phyloP scores from a whole-genome alignment of 1,140 invertebrate genomes.

The Drosophila trapezifrons region DNA sequence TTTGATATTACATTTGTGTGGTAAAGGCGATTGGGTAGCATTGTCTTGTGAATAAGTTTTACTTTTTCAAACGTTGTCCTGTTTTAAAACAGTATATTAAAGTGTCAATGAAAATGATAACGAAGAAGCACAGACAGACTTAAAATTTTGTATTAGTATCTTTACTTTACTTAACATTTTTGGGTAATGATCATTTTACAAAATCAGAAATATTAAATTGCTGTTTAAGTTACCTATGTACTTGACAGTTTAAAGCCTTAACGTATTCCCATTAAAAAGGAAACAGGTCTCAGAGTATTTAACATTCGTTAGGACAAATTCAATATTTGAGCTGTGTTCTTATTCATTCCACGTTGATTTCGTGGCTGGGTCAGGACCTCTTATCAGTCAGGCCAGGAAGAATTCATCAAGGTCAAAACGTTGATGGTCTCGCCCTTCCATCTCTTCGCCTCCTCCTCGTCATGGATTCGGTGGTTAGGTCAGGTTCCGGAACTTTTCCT shows the following conservation, averaged over 20 bases:
- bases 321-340: conserved; percentile 15
- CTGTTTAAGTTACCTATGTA: background rate
- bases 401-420: conserved; percentile 69
- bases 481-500: conserved; percentile 51
- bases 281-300: conserved; percentile 9
- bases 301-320: conserved; percentile 14
- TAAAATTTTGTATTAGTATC: too few relatives aligned
- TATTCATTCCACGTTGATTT: conserved; percentile 63
- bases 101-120: too few relatives aligned
- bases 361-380: conserved; percentile 24
- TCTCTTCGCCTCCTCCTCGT: conserved; percentile 4
- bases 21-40: background rate
- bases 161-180: background rate
- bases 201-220: background rate
- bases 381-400: conserved; percentile 55
- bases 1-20: background rate
- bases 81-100: background rate
- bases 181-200: background rate
- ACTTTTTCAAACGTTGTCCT: too few relatives aligned
- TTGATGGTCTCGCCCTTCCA: conserved; percentile 48
- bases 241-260: background rate
- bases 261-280: too few relatives aligned
- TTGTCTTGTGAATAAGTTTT: background rate
- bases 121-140: too few relatives aligned
- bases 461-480: conserved; percentile 48